Base-by-base conservation (phyloP, 1,140 invertebrate species). In the Diorhabda carinulata region DNA sequence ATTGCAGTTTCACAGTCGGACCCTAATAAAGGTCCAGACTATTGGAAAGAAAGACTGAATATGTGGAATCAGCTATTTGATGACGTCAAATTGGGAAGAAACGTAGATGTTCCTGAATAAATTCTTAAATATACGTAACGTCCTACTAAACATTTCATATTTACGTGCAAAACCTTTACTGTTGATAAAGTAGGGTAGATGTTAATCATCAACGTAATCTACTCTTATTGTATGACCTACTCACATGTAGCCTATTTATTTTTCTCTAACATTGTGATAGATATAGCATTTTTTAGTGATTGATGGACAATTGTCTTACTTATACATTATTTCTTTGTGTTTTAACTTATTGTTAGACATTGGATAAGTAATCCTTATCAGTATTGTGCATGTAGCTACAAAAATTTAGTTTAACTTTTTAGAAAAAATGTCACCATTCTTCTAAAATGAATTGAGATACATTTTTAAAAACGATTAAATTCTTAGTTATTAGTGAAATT, bases 51-150 rank as follows among this genome's bases (percentile, higher is more conserved):
- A 9, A 66, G 57, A 40, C 0, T 66, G 57, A 5, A 43, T 8
- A 59, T 66, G 65, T 66, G 65, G 57, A 66, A 59, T 5, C 47
- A 45, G 8, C 8, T 64, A 10, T 64, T 52, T 5, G 47, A 64
- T 6, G 5, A 64, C 4, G 10, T 47, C 25, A 64, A 64, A 4
- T 2, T 40, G 3, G 63, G 63, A 56, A 64, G 56, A 41, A 64
- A 52, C 4, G 10, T 45, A 52, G 47, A 52, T 8, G 2, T 52
- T n/a, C 47, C 47, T 8, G 47, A 52, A 52, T 52, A 52, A 52
- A 52, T 52, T 52, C 2, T 52, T 6, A 8, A 52, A 8, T 52
- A 52, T 6, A 6, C 6, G 47, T 52, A 52, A 52, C 47, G 47
- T 52, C 47, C 47, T 52, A n/a, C n/a, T 52, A 25, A 25, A 52